phyloP scores from a whole-genome alignment of 1,140 invertebrate genomes.

The Temnothorax nylanderi region DNA sequence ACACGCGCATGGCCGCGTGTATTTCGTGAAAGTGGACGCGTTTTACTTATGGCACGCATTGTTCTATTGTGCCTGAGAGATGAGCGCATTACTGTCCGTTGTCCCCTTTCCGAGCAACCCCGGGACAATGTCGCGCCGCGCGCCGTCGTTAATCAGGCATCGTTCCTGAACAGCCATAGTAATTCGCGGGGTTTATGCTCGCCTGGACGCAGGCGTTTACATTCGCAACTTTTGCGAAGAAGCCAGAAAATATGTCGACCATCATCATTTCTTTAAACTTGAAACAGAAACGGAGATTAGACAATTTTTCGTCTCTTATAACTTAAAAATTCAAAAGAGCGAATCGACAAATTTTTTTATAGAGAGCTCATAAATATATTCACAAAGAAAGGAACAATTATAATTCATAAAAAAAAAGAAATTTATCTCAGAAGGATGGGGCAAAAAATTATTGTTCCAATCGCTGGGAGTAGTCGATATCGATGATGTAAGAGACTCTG shows the following conservation, averaged over 20 bases:
- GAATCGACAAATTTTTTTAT: background rate
- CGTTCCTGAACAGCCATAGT: conserved; percentile 75
- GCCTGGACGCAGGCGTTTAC: conserved; percentile 58
- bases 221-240: conserved; percentile 53
- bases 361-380: background rate
- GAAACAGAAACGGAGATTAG: background rate
- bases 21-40: conserved; percentile 73
- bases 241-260: conserved; percentile 5
- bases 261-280: background rate
- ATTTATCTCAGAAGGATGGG: background rate
- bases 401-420: background rate
- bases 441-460: conserved; percentile 4
- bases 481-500: conserved; percentile 19
- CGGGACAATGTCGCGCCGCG: conserved; percentile 73
- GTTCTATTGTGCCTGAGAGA: conserved; percentile 76
- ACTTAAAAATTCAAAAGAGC: background rate
- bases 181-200: conserved; percentile 69
- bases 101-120: conserved; percentile 76
- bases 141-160: conserved; percentile 75
- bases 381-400: background rate
- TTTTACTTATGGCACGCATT: conserved; percentile 77
- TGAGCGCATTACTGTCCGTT: conserved; percentile 78
- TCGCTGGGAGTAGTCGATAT: conserved; percentile 47
- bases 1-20: conserved; percentile 20
- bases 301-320: background rate